Evolutionary conservation across 2,888 invertebrate species (phyloP).

Genomic region (Opisthograptis luteolata): DNA sequence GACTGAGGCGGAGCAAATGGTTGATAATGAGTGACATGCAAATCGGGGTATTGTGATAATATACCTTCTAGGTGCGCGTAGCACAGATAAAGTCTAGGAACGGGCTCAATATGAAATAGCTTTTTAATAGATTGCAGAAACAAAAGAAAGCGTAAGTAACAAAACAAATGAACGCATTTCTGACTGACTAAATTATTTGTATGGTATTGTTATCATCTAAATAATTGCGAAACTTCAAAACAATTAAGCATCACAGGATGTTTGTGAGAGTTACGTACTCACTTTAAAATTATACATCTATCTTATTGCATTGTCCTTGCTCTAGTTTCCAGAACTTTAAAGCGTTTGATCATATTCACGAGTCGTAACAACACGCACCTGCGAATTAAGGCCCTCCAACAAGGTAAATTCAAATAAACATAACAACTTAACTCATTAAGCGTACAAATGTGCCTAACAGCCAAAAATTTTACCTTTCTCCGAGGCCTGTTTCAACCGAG

Average conservation of each 20-base stretch:
- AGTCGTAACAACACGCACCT: slow-evolving; percentile 23
- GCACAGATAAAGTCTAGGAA: too few relatives aligned
- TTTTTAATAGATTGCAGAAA: too few relatives aligned
- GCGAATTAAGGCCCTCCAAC: slow-evolving; percentile 32
- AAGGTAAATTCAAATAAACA: slow-evolving; percentile 54
- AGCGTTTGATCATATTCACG: slow-evolving; percentile 19
- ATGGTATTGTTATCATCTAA: too few relatives aligned
- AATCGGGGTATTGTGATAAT: slow-evolving; percentile 38
- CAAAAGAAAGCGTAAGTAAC: too few relatives aligned
- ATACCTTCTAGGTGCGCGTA: too few relatives aligned
- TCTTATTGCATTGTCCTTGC: background rate
- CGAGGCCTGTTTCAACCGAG: slow-evolving; percentile 46
- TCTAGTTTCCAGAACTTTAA: slow-evolving; percentile 4
- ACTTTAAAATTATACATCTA: too few relatives aligned
- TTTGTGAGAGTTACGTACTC: too few relatives aligned
- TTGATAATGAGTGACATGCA: slow-evolving; percentile 66
- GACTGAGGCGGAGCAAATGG: slow-evolving; percentile 46
- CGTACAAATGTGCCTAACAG: slow-evolving; percentile 42
- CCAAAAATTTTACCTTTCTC: slow-evolving; percentile 56
- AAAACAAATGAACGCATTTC: too few relatives aligned
- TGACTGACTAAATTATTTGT: too few relatives aligned
- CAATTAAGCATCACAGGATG: too few relatives aligned
- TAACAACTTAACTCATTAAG: slow-evolving; percentile 59
- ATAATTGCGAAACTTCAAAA: too few relatives aligned
- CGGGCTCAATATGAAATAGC: too few relatives aligned